phyloP scores from a whole-genome alignment of 2,888 invertebrate genomes.

The Platycheirus rosarum region DNA sequence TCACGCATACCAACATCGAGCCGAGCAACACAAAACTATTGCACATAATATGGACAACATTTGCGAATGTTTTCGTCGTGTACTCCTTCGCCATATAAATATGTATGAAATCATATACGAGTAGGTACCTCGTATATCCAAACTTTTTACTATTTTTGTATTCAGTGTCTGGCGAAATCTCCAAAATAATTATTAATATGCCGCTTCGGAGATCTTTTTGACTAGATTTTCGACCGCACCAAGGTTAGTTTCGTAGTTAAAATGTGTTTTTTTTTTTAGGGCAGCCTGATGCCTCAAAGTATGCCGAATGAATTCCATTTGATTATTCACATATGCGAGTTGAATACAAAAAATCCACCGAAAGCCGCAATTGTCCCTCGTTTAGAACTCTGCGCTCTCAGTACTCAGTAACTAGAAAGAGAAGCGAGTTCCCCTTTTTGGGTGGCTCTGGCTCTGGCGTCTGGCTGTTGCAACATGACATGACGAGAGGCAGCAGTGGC shows the following conservation, averaged over 20 bases:
- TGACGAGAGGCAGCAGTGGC: no score
- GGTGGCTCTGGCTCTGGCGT: no score
- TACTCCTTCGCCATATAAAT: conserved; percentile 51
- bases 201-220: neutral
- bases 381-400: conserved; percentile 27
- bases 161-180: conserved; percentile 42
- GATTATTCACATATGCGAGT: conserved; percentile 38
- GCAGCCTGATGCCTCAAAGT: neutral
- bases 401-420: conserved; percentile 32
- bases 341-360: conserved; percentile 32
- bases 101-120: conserved; percentile 37
- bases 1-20: conserved; percentile 50
- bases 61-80: conserved; percentile 55
- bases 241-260: neutral
- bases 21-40: conserved; percentile 33
- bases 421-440: conserved; percentile 27
- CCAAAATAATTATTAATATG: neutral
- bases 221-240: neutral
- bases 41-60: conserved; percentile 52
- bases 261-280: conserved; percentile 2
- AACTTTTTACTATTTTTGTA: conserved; percentile 46
- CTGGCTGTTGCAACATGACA: conserved; percentile 16
- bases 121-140: no score
- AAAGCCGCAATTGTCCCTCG: conserved; percentile 60
- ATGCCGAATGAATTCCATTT: conserved; percentile 35